Conservation (phyloP, 2,113 vertebrate species). For the Petroica traversi region DNA sequence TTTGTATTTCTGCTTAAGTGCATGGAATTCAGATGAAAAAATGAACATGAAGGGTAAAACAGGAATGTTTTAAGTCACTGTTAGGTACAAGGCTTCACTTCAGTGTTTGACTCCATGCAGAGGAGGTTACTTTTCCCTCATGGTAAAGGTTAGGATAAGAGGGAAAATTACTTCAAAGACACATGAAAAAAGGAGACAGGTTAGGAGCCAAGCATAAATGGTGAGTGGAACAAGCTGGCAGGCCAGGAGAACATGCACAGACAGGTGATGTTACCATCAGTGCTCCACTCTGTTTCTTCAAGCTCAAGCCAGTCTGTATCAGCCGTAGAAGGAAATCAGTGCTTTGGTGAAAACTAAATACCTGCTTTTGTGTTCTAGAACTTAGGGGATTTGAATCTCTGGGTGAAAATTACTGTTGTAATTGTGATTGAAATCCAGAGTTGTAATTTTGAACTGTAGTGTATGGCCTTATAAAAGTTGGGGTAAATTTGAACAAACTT, state of each 20-base stretch:
- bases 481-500: background rate
- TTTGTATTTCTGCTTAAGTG: background rate
- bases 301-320: background rate
- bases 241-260: background rate
- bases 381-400: background rate
- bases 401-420: background rate
- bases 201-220: background rate
- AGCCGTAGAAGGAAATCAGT: background rate
- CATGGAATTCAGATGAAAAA: background rate
- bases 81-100: background rate
- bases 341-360: background rate
- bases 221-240: background rate
- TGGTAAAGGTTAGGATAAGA: background rate
- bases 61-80: rapidly evolving
- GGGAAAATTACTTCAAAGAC: background rate
- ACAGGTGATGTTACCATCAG: background rate
- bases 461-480: background rate
- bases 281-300: background rate
- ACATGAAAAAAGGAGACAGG: background rate
- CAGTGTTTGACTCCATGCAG: background rate
- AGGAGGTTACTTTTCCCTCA: background rate
- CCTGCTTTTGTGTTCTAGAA: background rate
- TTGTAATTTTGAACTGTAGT: background rate
- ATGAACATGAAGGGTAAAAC: background rate
- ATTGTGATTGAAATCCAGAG: background rate